Evolutionary conservation across 23 tunicate species (phyloP).

Genomic region (Clavelina lepadiformis): DNA sequence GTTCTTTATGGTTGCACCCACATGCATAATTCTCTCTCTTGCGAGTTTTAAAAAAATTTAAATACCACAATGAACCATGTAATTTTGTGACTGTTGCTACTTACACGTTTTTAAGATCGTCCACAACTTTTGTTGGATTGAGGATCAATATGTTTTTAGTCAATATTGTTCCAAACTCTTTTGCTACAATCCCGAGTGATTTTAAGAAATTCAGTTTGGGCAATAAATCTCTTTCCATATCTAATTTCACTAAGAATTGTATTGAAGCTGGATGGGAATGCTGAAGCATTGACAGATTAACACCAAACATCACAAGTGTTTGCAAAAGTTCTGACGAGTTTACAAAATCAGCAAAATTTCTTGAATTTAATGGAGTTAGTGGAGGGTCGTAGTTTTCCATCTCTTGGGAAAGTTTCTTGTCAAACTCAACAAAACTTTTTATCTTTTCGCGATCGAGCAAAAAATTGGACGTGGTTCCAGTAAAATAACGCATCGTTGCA

Average conservation of each 20-base stretch:
- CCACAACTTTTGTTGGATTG: constrained; percentile 34
- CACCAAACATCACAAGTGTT: constrained; percentile 51
- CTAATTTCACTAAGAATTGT: constrained; percentile 37
- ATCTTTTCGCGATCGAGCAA: no score
- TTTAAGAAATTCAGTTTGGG: constrained; percentile 55
- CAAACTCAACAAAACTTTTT: constrained; percentile 23
- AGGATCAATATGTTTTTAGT: constrained; percentile 56
- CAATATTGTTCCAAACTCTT: constrained; percentile 45
- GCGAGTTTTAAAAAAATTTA: no score
- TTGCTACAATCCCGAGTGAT: constrained; percentile 20
- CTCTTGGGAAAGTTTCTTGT: background rate
- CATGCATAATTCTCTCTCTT: no score
- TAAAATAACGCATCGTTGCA: no score
- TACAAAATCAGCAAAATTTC: constrained; percentile 36
- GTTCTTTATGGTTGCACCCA: no score
- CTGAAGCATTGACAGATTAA: constrained; percentile 43
- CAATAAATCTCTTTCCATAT: constrained; percentile 44
- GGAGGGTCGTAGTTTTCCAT: constrained; percentile 3
- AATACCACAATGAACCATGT: no score
- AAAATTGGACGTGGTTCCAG: no score
- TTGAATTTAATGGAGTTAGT: constrained; percentile 18
- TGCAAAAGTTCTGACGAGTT: constrained; percentile 48
- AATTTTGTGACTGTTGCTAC: no score
- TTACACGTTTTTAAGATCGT: constrained; percentile 57
- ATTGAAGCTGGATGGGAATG: constrained; percentile 30